A percentile compares a stretch with the other conserved stretches of the same genome.
These are phyloP conservation scores for Planococcus citri DNA, from an alignment of 1,140 invertebrate species.

Conservation along the genomic window DNA sequence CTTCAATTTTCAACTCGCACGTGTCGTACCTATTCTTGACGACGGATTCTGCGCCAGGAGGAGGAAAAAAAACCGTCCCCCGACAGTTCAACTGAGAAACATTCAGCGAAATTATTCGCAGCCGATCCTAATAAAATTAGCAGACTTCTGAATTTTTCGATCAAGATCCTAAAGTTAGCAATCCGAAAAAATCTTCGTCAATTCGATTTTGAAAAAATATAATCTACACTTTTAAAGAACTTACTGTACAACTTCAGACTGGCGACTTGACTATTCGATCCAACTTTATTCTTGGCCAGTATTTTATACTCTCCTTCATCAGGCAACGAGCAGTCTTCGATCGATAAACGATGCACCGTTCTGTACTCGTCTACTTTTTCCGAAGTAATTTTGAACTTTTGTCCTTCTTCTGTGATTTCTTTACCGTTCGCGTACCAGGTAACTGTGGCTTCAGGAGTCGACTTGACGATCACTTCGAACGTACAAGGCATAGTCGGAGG, in stretches of 20 bases:
- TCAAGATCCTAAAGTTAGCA: too few relatives aligned
- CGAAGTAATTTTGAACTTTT: slow-evolving; percentile 10
- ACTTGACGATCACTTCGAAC: slow-evolving; percentile 55
- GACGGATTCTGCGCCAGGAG: too few relatives aligned
- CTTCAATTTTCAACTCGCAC: too few relatives aligned
- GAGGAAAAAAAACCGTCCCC: too few relatives aligned
- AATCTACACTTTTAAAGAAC: too few relatives aligned
- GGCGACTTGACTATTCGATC: slow-evolving; percentile 54
- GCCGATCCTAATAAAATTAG: too few relatives aligned
- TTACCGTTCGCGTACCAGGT: slow-evolving; percentile 44
- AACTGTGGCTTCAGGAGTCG: slow-evolving; percentile 65
- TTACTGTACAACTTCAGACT: slow-evolving; percentile 65
- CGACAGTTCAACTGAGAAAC: too few relatives aligned
- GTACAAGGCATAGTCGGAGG: slow-evolving; percentile 55
- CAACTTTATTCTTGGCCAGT: slow-evolving; percentile 57
- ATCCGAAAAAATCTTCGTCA: too few relatives aligned
- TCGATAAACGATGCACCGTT: slow-evolving; percentile 50
- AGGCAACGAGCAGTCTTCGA: slow-evolving; percentile 50
- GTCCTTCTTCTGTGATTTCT: slow-evolving; percentile 18
- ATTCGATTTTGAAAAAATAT: too few relatives aligned
- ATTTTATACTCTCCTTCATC: slow-evolving; percentile 72
- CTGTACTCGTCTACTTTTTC: slow-evolving; percentile 41
- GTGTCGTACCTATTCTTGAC: too few relatives aligned
- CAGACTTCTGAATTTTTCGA: too few relatives aligned
- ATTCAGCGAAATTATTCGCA: too few relatives aligned